Percentiles rank a stretch among this genome's conserved stretches.
phyloP scores from a whole-genome alignment of 2,797 vertebrate species.

The Enteromius treurensis region DNA sequence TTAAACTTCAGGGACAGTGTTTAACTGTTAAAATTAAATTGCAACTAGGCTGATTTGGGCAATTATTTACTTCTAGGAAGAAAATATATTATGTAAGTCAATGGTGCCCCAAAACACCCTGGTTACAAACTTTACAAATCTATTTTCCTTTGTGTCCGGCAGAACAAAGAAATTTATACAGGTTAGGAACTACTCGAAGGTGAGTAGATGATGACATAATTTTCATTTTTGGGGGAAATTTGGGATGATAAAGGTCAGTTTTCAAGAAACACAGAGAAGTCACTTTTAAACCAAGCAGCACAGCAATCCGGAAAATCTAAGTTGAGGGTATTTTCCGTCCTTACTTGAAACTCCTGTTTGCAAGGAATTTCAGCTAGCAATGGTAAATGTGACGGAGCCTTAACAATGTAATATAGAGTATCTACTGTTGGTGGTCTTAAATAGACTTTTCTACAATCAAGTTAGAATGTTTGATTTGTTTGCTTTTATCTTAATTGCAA shows the following conservation, averaged over 20 bases:
- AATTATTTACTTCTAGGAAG: no score
- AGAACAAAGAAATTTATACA: no score
- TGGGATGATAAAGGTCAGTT: not conserved
- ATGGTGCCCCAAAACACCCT: no score
- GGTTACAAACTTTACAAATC: no score
- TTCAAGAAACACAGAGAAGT: not conserved
- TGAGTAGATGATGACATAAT: no score
- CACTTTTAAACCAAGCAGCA: not conserved
- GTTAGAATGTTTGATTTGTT: not conserved
- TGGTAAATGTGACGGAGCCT: not conserved
- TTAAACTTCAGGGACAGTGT: not conserved
- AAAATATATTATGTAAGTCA: no score
- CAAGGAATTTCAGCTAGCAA: not conserved
- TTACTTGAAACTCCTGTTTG: not conserved
- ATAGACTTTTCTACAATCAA: not conserved
- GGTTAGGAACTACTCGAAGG: no score
- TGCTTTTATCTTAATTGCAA: slow-evolving; percentile 14
- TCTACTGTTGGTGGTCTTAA: not conserved
- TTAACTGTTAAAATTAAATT: no score
- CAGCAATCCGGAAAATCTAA: not conserved
- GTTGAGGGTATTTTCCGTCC: not conserved
- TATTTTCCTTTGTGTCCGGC: no score
- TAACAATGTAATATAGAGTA: not conserved
- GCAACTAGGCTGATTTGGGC: no score
- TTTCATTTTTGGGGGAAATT: not conserved